These are phyloP conservation scores for Ips nitidus DNA, from an alignment of 1,140 invertebrate genomes.

Conservation along the genomic window DNA sequence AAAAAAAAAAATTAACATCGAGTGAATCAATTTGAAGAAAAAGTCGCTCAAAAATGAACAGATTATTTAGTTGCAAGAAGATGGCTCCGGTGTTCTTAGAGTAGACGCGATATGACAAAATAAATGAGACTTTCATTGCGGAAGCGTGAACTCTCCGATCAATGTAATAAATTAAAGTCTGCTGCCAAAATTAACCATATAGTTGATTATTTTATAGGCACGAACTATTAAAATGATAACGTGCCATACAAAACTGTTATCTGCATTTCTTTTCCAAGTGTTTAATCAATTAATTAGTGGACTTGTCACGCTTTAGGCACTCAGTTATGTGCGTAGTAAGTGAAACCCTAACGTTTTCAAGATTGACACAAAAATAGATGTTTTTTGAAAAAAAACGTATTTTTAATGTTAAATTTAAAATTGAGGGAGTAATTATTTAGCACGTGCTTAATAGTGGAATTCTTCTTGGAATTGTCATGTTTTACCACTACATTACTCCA, in stretches of 20 bases:
- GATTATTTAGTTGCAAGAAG: too few relatives aligned
- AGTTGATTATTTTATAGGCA: constrained; percentile 6
- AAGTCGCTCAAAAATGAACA: too few relatives aligned
- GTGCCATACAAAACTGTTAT: neutral
- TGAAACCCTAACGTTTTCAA: neutral
- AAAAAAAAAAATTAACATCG: too few relatives aligned
- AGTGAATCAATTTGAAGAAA: too few relatives aligned
- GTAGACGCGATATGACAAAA: too few relatives aligned
- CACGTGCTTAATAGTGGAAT: constrained; percentile 32
- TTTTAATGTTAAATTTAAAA: too few relatives aligned
- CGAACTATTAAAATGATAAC: constrained; percentile 9
- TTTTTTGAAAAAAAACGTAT: too few relatives aligned
- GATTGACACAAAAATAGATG: neutral
- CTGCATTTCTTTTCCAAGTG: neutral
- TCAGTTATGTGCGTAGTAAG: neutral
- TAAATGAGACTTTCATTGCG: too few relatives aligned
- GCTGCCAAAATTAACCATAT: too few relatives aligned
- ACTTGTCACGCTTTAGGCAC: constrained; percentile 11
- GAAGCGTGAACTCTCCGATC: too few relatives aligned
- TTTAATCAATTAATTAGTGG: neutral
- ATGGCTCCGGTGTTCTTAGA: too few relatives aligned
- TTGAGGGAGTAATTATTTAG: constrained; percentile 5
- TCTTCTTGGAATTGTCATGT: constrained; percentile 30
- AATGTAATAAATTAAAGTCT: too few relatives aligned
- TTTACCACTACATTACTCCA: constrained; percentile 36